Percentiles rank a stretch among this genome's conserved stretches.
Evolutionary conservation across 2,888 invertebrate genomes (phyloP).

Genomic region (Biston stratarius): DNA sequence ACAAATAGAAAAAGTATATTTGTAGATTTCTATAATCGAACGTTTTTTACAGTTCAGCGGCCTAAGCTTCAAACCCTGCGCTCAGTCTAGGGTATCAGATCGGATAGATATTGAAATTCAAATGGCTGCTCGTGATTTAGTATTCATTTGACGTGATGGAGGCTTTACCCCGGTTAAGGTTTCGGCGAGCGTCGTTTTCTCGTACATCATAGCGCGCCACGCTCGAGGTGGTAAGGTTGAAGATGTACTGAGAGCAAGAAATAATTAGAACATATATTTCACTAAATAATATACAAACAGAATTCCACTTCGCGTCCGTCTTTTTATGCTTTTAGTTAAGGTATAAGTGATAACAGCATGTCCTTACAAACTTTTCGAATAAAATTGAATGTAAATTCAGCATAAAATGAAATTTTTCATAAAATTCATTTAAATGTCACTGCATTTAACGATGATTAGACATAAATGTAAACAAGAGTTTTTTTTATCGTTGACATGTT

Average conservation of each 20-base stretch:
- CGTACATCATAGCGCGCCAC: conserved; percentile 83
- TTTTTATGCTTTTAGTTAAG: no score
- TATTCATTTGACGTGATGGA: conserved; percentile 86
- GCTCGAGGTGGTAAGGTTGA: conserved; percentile 63
- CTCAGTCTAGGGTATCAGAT: conserved; percentile 46
- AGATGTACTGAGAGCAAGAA: conserved; percentile 49
- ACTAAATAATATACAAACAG: neutral
- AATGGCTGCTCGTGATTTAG: conserved; percentile 83
- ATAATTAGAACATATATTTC: conserved; percentile 1
- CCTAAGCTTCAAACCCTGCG: conserved; percentile 10
- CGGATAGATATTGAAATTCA: conserved; percentile 84
- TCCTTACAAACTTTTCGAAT: no score
- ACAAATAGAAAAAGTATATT: neutral
- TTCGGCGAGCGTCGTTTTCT: conserved; percentile 85
- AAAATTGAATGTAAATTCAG: no score
- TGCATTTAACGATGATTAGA: no score
- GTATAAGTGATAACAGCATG: no score
- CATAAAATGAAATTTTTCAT: no score
- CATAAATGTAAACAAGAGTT: no score
- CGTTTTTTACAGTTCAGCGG: conserved; percentile 1
- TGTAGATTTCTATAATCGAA: neutral
- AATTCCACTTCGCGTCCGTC: no score
- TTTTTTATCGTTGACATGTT: no score
- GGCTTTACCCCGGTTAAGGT: conserved; percentile 84
- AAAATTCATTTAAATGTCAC: no score